Evolutionary conservation across 2,888 invertebrate species (phyloP).

Genomic region (Patella depressa): DNA sequence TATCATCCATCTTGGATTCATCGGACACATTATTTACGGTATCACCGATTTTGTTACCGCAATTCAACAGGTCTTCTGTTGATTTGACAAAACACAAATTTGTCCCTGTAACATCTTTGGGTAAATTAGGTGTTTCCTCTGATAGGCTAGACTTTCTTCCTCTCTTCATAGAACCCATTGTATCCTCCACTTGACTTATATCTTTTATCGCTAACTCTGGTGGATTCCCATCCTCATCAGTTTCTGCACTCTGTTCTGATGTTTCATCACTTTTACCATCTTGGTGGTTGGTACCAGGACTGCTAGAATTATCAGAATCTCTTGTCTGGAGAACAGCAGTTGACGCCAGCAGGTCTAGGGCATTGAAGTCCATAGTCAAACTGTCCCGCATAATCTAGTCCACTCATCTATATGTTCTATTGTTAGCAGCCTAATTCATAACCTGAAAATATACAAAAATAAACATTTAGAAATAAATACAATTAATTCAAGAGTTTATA

Average conservation of each 20-base stretch:
- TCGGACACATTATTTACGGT: too few species aligned
- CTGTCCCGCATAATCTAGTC: slow-evolving; percentile 3
- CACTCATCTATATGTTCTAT: slow-evolving; percentile 15
- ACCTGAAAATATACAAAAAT: too few species aligned
- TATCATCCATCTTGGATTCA: too few species aligned
- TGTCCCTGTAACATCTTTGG: too few species aligned
- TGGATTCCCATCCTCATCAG: slow-evolving; percentile 7
- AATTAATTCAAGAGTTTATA: too few species aligned
- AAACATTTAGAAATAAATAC: too few species aligned
- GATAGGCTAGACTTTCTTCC: neutral
- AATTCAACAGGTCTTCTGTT: too few species aligned
- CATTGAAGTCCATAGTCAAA: slow-evolving; percentile 58
- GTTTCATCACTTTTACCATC: neutral
- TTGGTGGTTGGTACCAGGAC: neutral
- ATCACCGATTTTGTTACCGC: too few species aligned
- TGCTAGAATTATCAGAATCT: neutral
- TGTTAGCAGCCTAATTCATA: too few species aligned
- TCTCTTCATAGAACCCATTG: slow-evolving; percentile 28
- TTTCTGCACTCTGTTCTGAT: slow-evolving; percentile 8
- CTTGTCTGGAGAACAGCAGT: slow-evolving; percentile 54
- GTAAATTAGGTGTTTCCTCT: too few species aligned
- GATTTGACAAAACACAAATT: too few species aligned
- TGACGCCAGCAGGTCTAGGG: slow-evolving; percentile 61
- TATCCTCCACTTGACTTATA: neutral
- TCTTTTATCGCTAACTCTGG: neutral